Base-by-base conservation (phyloP, 2,888 invertebrate genomes). In the Erebia ligea region DNA sequence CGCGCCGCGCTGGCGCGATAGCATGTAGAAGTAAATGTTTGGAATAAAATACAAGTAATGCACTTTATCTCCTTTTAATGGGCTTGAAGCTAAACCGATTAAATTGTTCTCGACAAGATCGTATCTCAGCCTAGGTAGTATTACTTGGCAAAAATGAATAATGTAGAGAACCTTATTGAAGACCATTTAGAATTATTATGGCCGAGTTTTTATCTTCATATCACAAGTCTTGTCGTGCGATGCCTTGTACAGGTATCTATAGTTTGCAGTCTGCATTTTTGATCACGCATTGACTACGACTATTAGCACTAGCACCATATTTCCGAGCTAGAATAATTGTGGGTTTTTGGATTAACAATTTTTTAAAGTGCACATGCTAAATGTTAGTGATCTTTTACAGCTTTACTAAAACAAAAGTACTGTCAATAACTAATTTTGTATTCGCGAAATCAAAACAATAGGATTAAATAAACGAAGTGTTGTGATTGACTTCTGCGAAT, bases 11-110 rank as follows among this genome's bases (percentile, higher is more conserved):
- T 65, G 61, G 69, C 59, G 54, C 56, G 67, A 71, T 72, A 70
- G 54, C 52, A 70, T 74, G 71, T 73, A 74, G 69, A 73, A 73
- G 67, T 72, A 67, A 68, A 25, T 64, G 59, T 54, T 50, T 57
- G 66, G 62, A 69, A 64, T 63, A 72, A 70, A 68, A 72, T 68
- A 72, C 34, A 25, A 52, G 67, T 72, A 70, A 70, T 69, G 67
- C 58, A 70, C 64, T 70, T 72, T 70, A 70, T 72, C 56, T 70
- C 67, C 50, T 70, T 72, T 69, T 72, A 72, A 72, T 69, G 72
- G 66, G 66, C 69, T 71, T 67, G 68, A 68, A 74, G 68, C 63
- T 67, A 67, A 72, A 65, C 72, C 67, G 63, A 67, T 69, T 74
- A 69, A 68, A 70, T 67, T 74, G 62, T 74, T 50, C 71, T 73